These are phyloP conservation scores for Ciconia stormi DNA, from an alignment of 2,113 vertebrate genomes.

Conservation along the genomic window DNA sequence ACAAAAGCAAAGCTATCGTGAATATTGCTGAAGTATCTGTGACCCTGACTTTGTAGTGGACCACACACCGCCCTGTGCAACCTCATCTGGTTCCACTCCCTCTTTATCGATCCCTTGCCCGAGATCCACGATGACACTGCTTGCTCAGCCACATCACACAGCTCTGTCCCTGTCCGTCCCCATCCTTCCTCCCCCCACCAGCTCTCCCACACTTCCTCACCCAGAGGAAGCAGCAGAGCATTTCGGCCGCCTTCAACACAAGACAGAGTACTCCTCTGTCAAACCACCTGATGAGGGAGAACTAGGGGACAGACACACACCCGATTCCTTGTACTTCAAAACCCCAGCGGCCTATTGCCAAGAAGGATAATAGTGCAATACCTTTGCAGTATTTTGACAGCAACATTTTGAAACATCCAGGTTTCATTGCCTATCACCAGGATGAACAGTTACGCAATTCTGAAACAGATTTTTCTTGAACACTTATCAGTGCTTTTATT, in stretches of 20 bases:
- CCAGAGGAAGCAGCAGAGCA: background rate
- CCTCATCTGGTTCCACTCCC: background rate
- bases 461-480: background rate
- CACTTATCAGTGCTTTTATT: background rate
- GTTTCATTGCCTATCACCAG: background rate
- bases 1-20: background rate
- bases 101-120: background rate
- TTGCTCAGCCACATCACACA: background rate
- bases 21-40: background rate
- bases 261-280: background rate
- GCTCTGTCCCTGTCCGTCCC: background rate
- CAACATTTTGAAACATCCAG: background rate
- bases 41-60: background rate
- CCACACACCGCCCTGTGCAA: background rate
- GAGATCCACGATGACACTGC: fast-evolving
- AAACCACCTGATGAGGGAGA: background rate
- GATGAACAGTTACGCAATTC: background rate
- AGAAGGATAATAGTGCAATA: background rate
- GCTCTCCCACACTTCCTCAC: background rate
- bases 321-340: background rate
- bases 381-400: background rate
- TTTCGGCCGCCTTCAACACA: background rate
- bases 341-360: background rate
- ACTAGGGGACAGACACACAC: background rate
- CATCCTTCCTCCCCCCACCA: background rate